Conservation (phyloP, 1,140 invertebrate species). For the Agraylea sexmaculata region DNA sequence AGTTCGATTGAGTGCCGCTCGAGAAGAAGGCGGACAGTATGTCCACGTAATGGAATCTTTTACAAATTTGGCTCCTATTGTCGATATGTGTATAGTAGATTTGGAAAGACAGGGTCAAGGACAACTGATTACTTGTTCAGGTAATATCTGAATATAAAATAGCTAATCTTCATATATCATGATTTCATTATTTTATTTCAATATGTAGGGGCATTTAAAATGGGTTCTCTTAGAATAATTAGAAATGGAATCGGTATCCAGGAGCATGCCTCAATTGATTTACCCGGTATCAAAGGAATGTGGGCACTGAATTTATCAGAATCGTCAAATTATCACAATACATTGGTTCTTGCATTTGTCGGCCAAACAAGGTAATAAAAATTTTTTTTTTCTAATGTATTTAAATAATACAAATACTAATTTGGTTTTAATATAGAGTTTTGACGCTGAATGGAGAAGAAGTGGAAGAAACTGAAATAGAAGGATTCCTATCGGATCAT, state of each 20-base stretch:
- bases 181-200: background rate
- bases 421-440: conserved; percentile 44
- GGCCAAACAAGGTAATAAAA: conserved; percentile 66
- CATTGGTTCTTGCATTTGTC: conserved; percentile 86
- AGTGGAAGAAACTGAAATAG: conserved; percentile 91
- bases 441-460: conserved; percentile 85
- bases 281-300: conserved; percentile 94
- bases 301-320: conserved; percentile 77
- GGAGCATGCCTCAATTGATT: conserved; percentile 93
- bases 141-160: conserved; percentile 33
- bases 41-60: conserved; percentile 92
- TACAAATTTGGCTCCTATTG: conserved; percentile 93
- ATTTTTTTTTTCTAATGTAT: background rate
- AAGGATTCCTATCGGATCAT: conserved; percentile 78
- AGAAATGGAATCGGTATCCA: conserved; percentile 96
- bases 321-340: conserved; percentile 57
- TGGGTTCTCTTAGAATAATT: conserved; percentile 93
- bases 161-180: conserved; percentile 16
- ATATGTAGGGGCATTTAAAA: conserved; percentile 76
- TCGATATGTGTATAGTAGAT: conserved; percentile 96
- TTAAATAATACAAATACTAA: background rate
- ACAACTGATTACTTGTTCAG: conserved; percentile 95
- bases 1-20: conserved; percentile 76
- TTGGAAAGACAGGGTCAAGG: conserved; percentile 94
- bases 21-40: conserved; percentile 80